Percentiles rank a stretch among this genome's conserved stretches.
These are phyloP conservation scores for Lochmaea crataegi DNA, from an alignment of 2,888 invertebrate genomes.

Conservation along the genomic window DNA sequence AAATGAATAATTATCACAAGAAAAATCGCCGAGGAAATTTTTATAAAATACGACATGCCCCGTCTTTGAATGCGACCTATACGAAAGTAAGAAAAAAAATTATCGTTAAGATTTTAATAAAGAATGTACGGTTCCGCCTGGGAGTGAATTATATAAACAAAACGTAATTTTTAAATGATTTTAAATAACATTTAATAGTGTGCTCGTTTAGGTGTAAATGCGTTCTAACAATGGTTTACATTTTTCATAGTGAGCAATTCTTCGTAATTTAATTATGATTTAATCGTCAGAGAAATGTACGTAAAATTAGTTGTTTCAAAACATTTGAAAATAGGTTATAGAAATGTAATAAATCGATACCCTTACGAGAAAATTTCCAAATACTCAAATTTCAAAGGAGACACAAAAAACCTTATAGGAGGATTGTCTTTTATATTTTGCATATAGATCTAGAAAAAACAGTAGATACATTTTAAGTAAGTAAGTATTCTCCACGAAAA, in stretches of 20 bases:
- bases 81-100: conserved; percentile 9
- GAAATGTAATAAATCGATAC: background rate
- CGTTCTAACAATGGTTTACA: conserved; percentile 5
- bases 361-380: too few species aligned
- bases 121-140: conserved; percentile 20
- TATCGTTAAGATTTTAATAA: conserved; percentile 1
- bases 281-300: background rate
- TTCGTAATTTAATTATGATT: conserved; percentile 12
- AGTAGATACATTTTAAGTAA: too few species aligned
- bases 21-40: background rate
- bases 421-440: too few species aligned
- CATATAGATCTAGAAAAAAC: too few species aligned
- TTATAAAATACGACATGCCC: conserved; percentile 22
- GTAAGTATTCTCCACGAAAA: too few species aligned
- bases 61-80: background rate
- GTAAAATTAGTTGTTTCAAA: background rate
- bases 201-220: conserved; percentile 13
- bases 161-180: conserved; percentile 18
- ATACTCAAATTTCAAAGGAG: too few species aligned
- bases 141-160: conserved; percentile 16
- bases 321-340: background rate
- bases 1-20: background rate
- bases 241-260: background rate
- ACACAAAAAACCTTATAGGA: too few species aligned
- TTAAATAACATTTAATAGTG: background rate